Base-by-base conservation (phyloP, 1,140 invertebrate genomes). In the Thaumetopoea pityocampa region DNA sequence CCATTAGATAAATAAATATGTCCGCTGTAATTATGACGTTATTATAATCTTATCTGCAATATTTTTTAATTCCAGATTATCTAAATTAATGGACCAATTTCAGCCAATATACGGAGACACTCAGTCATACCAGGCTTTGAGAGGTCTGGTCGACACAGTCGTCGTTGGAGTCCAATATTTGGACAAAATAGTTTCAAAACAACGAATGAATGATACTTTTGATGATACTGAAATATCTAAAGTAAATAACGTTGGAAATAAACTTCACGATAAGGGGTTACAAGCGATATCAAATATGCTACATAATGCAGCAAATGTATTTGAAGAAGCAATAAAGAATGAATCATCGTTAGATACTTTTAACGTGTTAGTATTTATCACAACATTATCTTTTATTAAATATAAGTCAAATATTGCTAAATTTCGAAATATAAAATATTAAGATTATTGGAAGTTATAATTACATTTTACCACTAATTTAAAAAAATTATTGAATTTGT, bases 101-200 rank as follows among this genome's bases (percentile, higher is more conserved):
- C 51, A 80, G 47, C 64, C 69, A 12, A 62, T 66, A 11, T 84
- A 83, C 42, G 65, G 68, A 1, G 67, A 80, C 14, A 84, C 78
- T 1, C 58, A 83, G 29, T 45, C 63, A 1, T 86, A 53, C 33
- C 69, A 65, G 52, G 49, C 62, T 1, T 20, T 84, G 3, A 46
- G 54, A 51, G 69, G 69, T 4, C 36, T 72, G 2, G 24, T 68
- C 4, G 68, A 82, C 12, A 49, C 62, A 0, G 12, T 51, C 10
- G 37, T 68, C 5, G 30, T 51, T 6, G 66, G 51, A 1, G 10
- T 76, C 1, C 46, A 72, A 33, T 80, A 69, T 48, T 55, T 80
- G 30, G 41, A 66, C 33, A 79, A 65, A 50, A 43, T 79, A 40
- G 33, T 71, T 16, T 27, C 27, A 11, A 67, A 49, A 33, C 33